Evolutionary conservation across 2,888 invertebrate species (phyloP).

Genomic region (Drosophila infuscata): DNA sequence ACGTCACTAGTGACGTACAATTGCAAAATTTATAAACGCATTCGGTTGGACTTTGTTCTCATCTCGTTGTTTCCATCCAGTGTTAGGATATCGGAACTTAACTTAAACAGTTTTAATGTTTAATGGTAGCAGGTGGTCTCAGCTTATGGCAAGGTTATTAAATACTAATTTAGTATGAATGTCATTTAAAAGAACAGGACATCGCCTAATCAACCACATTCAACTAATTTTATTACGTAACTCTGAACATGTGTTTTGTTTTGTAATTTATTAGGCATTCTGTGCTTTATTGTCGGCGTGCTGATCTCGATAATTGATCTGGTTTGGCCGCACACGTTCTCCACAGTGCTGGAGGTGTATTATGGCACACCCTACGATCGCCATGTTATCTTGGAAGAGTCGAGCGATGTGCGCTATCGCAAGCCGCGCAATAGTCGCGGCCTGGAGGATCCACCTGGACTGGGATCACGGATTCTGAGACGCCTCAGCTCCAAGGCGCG

Average conservation of each 20-base stretch:
- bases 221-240: not conserved
- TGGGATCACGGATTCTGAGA: constrained; percentile 90
- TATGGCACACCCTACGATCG: constrained; percentile 97
- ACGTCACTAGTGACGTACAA: too few species aligned
- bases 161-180: not conserved
- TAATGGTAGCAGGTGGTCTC: too few species aligned
- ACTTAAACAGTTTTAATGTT: too few species aligned
- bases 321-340: constrained; percentile 95
- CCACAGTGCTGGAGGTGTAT: constrained; percentile 94
- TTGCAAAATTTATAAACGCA: too few species aligned
- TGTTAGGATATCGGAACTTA: too few species aligned
- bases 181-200: not conserved
- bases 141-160: not conserved
- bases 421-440: constrained; percentile 87
- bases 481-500: constrained; percentile 90
- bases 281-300: constrained; percentile 92
- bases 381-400: constrained; percentile 96
- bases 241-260: not conserved
- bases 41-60: too few species aligned
- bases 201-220: not conserved
- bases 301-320: constrained; percentile 93
- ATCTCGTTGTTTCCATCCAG: too few species aligned
- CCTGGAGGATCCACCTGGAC: constrained; percentile 87
- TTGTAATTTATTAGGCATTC: constrained; percentile 83
- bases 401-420: constrained; percentile 89